Evolutionary conservation across 2,797 vertebrate species (phyloP).

Genomic region (Microctenopoma stevenorrisi): DNA sequence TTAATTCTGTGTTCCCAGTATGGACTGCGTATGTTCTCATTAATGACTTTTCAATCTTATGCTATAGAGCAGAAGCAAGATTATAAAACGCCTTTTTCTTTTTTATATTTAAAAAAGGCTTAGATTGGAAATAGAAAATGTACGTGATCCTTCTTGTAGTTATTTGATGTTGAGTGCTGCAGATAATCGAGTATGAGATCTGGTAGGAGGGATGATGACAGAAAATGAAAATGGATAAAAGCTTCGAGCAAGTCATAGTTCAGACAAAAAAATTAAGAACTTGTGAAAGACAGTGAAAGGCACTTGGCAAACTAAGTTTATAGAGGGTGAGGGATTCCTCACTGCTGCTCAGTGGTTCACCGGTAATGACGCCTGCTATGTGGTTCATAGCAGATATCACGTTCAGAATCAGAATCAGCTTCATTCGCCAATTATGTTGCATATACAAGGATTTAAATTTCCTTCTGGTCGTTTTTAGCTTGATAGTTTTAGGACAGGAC

Average conservation of each 20-base stretch:
- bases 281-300: constrained; percentile 51
- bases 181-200: constrained; percentile 54
- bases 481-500: too few relatives aligned
- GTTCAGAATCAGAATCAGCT: too few relatives aligned
- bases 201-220: constrained; percentile 47
- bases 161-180: constrained; percentile 52
- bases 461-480: too few relatives aligned
- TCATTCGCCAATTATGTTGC: too few relatives aligned
- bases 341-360: neutral
- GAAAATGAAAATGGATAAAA: constrained; percentile 59
- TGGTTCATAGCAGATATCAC: constrained; percentile 1
- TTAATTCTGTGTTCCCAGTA: constrained; percentile 72
- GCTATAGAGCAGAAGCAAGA: constrained; percentile 53
- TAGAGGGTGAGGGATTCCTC: constrained; percentile 17
- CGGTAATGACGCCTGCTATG: neutral
- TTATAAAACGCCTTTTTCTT: constrained; percentile 49
- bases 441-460: too few relatives aligned
- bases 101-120: neutral
- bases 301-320: constrained; percentile 7
- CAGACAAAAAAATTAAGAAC: constrained; percentile 36
- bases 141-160: constrained; percentile 45
- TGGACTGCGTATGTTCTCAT: constrained; percentile 72
- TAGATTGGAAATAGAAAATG: constrained; percentile 54
- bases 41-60: constrained; percentile 79
- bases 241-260: constrained; percentile 47